Evolutionary conservation across 2,888 invertebrate genomes (phyloP).

Genomic region (Cantharis rufa): DNA sequence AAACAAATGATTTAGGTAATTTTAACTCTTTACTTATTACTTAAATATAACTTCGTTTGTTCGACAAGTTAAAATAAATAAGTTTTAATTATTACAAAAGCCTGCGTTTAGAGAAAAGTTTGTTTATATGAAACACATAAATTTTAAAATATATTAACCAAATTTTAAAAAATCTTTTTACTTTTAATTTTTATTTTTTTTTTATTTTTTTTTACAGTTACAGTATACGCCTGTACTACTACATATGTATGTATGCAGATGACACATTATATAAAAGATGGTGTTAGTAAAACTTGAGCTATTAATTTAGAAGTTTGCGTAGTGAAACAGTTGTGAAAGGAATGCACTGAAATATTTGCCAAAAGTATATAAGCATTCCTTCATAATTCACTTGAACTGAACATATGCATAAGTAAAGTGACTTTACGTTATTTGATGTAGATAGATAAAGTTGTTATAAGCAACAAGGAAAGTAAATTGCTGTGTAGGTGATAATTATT

Average conservation of each 20-base stretch:
- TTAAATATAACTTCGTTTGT: background rate
- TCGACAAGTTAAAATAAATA: constrained; percentile 23
- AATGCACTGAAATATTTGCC: constrained; percentile 26
- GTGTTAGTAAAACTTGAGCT: background rate
- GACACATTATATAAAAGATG: background rate
- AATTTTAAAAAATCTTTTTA: too few relatives aligned
- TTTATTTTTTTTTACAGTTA: too few relatives aligned
- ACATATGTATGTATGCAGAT: background rate
- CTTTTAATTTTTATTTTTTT: too few relatives aligned
- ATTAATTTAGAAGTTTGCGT: constrained; percentile 26
- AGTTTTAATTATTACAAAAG: constrained; percentile 17
- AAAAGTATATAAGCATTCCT: constrained; percentile 27
- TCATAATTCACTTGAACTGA: constrained; percentile 28
- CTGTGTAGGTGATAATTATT: constrained; percentile 9
- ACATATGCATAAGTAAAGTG: constrained; percentile 7
- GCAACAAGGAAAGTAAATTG: constrained; percentile 7
- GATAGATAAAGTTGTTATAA: background rate
- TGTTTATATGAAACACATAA: too few relatives aligned
- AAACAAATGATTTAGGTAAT: constrained; percentile 23
- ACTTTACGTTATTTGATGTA: constrained; percentile 15
- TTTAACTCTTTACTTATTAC: constrained; percentile 18
- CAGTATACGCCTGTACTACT: too few relatives aligned
- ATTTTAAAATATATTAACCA: too few relatives aligned
- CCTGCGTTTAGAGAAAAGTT: background rate
- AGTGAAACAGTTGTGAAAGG: constrained; percentile 20